Conservation (phyloP, 2,113 vertebrate species). For the Monarcha castaneiventris region DNA sequence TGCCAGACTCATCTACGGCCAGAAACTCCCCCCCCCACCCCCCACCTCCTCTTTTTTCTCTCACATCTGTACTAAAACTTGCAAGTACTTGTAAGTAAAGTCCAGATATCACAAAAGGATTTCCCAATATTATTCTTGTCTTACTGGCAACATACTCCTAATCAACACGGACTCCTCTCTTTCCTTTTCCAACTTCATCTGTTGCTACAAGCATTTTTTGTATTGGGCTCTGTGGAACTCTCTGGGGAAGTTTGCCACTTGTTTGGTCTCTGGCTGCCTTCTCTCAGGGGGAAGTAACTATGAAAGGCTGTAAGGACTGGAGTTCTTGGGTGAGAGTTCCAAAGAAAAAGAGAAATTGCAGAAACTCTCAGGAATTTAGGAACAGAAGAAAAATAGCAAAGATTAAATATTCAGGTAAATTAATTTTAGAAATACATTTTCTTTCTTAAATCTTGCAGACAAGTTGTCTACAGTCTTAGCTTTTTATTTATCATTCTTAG, state of each 20-base stretch:
- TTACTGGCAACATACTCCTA: background rate
- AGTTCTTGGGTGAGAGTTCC: background rate
- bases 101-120: background rate
- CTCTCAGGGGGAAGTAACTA: background rate
- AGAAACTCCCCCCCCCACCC: accelerated
- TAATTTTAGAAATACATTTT: background rate
- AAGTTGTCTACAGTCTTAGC: background rate
- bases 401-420: background rate
- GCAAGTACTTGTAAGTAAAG: background rate
- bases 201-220: background rate
- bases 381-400: background rate
- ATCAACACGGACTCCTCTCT: background rate
- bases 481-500: background rate
- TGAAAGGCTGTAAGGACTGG: background rate
- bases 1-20: background rate
- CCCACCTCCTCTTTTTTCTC: background rate
- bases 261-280: background rate
- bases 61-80: background rate
- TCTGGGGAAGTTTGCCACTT: background rate
- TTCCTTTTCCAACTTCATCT: background rate
- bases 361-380: background rate
- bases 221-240: background rate
- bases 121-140: background rate
- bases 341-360: background rate
- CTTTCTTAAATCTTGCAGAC: background rate